phyloP scores from a whole-genome alignment of 2,888 invertebrate species.

The Drosophila mayaguana region DNA sequence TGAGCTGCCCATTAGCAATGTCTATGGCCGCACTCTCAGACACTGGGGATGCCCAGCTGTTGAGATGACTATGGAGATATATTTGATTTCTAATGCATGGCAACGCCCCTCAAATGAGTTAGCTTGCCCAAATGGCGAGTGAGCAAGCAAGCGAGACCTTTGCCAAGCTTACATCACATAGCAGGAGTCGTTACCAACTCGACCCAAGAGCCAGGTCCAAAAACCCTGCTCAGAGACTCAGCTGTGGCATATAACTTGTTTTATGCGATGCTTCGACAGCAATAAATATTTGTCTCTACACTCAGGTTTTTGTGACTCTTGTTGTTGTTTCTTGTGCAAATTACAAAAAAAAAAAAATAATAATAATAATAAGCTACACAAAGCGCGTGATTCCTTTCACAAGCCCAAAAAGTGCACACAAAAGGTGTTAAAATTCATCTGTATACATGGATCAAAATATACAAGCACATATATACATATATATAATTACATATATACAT shows the following conservation, averaged over 20 bases:
- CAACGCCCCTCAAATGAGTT: constrained; percentile 34
- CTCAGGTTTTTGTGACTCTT: constrained; percentile 40
- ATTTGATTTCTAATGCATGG: constrained; percentile 38
- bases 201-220: constrained; percentile 13
- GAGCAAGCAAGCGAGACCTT: constrained; percentile 41
- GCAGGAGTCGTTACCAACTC: constrained; percentile 54
- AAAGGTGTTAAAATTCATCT: constrained; percentile 67
- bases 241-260: constrained; percentile 62
- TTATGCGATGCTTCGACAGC: constrained; percentile 62
- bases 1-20: constrained; percentile 56
- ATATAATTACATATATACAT: not conserved
- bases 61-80: constrained; percentile 17
- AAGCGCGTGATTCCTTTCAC: constrained; percentile 84
- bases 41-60: constrained; percentile 44
- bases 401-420: constrained; percentile 73
- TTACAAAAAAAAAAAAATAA: constrained; percentile 64
- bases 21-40: constrained; percentile 37
- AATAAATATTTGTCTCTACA: constrained; percentile 75
- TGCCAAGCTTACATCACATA: constrained; percentile 66
- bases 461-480: not conserved
- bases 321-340: constrained; percentile 59
- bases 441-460: not conserved
- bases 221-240: constrained; percentile 21
- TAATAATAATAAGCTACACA: constrained; percentile 59
- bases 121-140: constrained; percentile 40